phyloP scores from a whole-genome alignment of 2,797 vertebrate species.

The Atherinosoma microstoma region DNA sequence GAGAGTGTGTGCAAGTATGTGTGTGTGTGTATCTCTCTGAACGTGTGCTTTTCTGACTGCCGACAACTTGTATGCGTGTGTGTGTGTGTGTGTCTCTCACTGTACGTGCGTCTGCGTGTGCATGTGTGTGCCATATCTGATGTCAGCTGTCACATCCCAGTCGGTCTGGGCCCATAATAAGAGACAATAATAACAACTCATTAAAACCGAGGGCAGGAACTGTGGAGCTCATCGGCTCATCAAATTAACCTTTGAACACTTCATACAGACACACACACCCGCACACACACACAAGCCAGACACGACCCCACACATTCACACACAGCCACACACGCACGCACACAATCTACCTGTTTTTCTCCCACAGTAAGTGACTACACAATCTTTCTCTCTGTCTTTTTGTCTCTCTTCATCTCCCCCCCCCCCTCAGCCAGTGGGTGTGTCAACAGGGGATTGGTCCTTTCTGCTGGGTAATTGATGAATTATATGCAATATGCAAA shows the following conservation, averaged over 20 bases:
- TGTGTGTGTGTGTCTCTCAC: slow-evolving; percentile 19
- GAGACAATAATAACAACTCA: slow-evolving; percentile 89
- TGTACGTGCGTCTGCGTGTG: slow-evolving; percentile 39
- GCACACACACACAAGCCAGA: slow-evolving; percentile 16
- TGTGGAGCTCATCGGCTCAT: slow-evolving; percentile 86
- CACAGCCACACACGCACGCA: slow-evolving; percentile 32
- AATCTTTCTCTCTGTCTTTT: slow-evolving; percentile 91
- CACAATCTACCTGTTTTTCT: slow-evolving; percentile 76
- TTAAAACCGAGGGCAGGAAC: slow-evolving; percentile 86
- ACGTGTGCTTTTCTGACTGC: slow-evolving; percentile 30
- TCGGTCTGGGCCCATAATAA: slow-evolving; percentile 84
- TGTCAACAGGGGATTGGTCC: slow-evolving; percentile 93
- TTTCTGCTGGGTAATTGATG: slow-evolving; percentile 99
- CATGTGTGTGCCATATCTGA: slow-evolving; percentile 78
- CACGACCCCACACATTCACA: slow-evolving; percentile 10
- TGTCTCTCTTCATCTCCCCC: slow-evolving; percentile 80
- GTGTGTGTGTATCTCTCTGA: slow-evolving; percentile 18
- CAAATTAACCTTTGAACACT: slow-evolving; percentile 88
- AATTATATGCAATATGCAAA: slow-evolving; percentile 99
- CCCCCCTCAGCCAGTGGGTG: slow-evolving; percentile 81
- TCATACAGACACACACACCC: slow-evolving; percentile 56
- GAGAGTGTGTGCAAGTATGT: slow-evolving; percentile 9
- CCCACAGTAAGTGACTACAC: slow-evolving; percentile 81
- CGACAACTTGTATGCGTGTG: background rate
- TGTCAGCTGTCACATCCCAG: slow-evolving; percentile 86